These are phyloP conservation scores for Corapipo altera DNA, from an alignment of 2,113 vertebrate species.

Conservation along the genomic window DNA sequence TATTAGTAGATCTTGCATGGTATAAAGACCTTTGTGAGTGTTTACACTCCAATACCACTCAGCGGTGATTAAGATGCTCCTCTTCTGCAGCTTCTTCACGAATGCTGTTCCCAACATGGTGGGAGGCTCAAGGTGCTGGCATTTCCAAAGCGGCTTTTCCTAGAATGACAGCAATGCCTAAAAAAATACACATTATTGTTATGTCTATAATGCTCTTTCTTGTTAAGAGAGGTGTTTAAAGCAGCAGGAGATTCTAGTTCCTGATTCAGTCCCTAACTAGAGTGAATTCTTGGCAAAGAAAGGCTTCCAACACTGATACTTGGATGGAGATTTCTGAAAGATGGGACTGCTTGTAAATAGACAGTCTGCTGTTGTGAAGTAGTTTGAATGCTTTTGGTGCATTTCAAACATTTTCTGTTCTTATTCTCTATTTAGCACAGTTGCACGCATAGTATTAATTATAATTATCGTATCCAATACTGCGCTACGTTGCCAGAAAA, in stretches of 20 bases:
- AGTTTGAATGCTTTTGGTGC: background rate
- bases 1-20: background rate
- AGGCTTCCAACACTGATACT: background rate
- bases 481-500: background rate
- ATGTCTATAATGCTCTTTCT: background rate
- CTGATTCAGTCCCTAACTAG: background rate
- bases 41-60: background rate
- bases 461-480: background rate
- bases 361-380: background rate
- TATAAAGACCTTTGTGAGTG: background rate
- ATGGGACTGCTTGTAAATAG: background rate
- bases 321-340: background rate
- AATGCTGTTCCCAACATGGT: background rate
- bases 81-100: background rate
- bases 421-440: background rate
- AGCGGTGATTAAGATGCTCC: background rate
- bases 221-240: background rate
- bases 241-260: background rate
- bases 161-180: background rate
- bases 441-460: background rate
- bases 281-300: background rate
- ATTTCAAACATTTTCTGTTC: background rate
- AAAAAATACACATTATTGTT: background rate
- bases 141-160: background rate
- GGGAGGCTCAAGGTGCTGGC: background rate